Percentiles rank a stretch among this genome's conserved stretches.
Conservation (phyloP, 2,797 vertebrate genomes). For the Phoxinus dragarum region DNA sequence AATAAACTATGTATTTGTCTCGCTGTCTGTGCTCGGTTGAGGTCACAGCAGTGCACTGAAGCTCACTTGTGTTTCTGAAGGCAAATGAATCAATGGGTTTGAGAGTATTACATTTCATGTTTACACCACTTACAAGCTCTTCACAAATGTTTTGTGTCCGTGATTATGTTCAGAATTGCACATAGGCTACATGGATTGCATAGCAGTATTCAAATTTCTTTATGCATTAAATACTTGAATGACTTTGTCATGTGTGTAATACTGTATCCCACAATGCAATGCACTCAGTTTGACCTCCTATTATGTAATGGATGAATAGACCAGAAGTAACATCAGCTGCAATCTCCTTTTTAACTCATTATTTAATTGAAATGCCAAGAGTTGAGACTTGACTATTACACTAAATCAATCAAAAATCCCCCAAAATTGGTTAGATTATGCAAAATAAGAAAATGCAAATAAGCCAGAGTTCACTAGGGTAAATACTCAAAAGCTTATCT, state of each 20-base stretch:
- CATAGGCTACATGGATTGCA: neutral
- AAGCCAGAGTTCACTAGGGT: neutral
- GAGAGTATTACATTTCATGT: constrained; percentile 6
- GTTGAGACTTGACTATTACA: neutral
- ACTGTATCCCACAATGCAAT: neutral
- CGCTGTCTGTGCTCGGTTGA: neutral
- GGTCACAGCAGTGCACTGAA: neutral
- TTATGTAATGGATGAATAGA: constrained; percentile 6
- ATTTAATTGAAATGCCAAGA: neutral
- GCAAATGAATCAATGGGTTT: neutral
- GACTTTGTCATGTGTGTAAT: neutral
- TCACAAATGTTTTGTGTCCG: neutral
- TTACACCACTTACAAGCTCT: neutral
- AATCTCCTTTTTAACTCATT: neutral
- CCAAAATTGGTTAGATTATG: neutral
- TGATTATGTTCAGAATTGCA: neutral
- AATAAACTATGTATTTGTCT: neutral
- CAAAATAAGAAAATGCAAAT: neutral
- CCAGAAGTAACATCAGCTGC: neutral
- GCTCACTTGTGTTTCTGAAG: neutral
- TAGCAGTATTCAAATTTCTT: neutral
- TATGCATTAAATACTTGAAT: neutral
- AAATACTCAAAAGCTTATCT: neutral
- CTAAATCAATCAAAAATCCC: neutral
- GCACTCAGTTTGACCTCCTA: neutral